Evolutionary conservation across 2,113 vertebrate genomes (phyloP).

Genomic region (Cricetomys ansorgei): DNA sequence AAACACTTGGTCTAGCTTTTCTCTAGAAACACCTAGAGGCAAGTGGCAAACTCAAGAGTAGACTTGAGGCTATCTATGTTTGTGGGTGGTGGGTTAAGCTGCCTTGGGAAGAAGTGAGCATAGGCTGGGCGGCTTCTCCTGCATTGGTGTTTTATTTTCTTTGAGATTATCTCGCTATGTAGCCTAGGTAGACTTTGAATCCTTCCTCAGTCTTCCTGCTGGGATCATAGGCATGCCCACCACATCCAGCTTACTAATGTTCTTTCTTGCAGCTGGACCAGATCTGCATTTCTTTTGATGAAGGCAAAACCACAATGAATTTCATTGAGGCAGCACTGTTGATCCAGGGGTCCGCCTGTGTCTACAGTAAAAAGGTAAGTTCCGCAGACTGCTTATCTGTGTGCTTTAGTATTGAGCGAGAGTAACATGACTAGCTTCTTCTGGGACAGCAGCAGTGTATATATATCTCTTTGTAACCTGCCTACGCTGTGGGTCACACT

Average conservation of each 20-base stretch:
- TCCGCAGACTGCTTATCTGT: background rate
- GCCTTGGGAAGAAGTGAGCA: fast-evolving
- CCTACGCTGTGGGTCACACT: no score
- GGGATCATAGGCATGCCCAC: background rate
- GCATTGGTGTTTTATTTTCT: background rate
- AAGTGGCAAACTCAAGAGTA: background rate
- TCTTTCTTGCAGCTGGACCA: slow-evolving; percentile 90
- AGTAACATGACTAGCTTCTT: background rate
- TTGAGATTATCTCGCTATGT: background rate
- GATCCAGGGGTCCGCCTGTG: slow-evolving; percentile 94
- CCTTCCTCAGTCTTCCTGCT: background rate
- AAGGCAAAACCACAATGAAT: slow-evolving; percentile 94
- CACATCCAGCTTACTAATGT: background rate
- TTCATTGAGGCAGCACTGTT: slow-evolving; percentile 95
- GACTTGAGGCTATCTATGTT: background rate
- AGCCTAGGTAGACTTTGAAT: background rate
- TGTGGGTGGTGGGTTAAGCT: background rate
- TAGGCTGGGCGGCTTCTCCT: fast-evolving
- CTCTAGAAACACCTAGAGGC: background rate
- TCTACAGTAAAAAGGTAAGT: slow-evolving; percentile 97
- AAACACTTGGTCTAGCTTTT: background rate
- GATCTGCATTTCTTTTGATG: slow-evolving; percentile 96
- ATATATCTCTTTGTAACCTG: background rate
- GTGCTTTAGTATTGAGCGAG: background rate
- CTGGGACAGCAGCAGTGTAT: background rate